phyloP scores from a whole-genome alignment of 2,113 vertebrate species.

The Galeopterus variegatus region DNA sequence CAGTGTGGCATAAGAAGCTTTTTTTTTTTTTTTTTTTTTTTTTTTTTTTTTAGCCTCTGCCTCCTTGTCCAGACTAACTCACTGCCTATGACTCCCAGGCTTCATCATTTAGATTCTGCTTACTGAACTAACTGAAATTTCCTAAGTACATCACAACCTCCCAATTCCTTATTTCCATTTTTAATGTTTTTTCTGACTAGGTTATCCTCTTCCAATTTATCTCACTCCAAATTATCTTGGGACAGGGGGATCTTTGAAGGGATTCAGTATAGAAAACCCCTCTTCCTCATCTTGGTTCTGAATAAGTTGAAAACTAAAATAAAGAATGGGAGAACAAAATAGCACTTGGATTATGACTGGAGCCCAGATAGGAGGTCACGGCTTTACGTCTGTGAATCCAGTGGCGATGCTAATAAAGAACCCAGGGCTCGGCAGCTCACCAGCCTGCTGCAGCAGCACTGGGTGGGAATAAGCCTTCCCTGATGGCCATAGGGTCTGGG shows the following conservation, averaged over 20 bases:
- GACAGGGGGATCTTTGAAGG: background rate
- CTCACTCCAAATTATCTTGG: background rate
- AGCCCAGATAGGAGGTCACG: background rate
- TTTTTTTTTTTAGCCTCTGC: background rate
- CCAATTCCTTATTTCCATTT: background rate
- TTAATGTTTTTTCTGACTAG: background rate
- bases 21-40: background rate
- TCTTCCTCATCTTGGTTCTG: background rate
- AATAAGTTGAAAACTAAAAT: constrained; percentile 46
- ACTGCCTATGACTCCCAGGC: background rate
- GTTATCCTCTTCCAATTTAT: background rate
- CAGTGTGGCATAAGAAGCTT: background rate
- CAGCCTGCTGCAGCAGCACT: background rate
- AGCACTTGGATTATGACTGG: background rate
- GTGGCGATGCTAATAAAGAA: background rate
- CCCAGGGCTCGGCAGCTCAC: background rate
- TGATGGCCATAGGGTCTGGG: too few relatives aligned
- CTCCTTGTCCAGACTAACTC: background rate
- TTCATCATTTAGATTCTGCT: background rate
- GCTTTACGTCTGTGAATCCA: background rate
- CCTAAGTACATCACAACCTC: background rate
- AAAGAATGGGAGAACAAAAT: constrained; percentile 29
- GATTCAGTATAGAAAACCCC: background rate
- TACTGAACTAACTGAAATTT: background rate
- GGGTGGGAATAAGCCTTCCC: background rate